Evolutionary conservation across 2,888 invertebrate genomes (phyloP).

Genomic region (Itoplectis maculator): DNA sequence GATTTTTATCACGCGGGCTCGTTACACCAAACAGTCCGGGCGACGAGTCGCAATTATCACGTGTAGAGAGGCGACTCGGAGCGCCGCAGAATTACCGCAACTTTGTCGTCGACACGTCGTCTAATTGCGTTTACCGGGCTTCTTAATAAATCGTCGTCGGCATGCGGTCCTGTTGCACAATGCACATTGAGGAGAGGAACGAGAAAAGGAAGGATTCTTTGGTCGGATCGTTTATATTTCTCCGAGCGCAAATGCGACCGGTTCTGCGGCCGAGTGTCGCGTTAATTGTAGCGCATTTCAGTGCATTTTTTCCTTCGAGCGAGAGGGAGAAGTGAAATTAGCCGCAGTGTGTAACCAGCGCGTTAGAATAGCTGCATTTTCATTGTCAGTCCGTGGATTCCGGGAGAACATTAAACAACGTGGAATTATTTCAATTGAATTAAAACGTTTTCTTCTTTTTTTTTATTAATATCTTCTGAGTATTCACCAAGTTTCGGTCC

Average conservation of each 20-base stretch:
- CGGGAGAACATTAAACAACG: neutral
- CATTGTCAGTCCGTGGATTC: neutral
- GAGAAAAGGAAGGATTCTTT: neutral
- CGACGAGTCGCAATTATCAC: neutral
- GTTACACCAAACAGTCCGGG: neutral
- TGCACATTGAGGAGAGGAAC: neutral
- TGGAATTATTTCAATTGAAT: neutral
- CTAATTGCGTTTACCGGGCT: constrained; percentile 8
- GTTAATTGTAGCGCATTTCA: constrained; percentile 53
- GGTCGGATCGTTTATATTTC: neutral
- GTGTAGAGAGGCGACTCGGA: constrained; percentile 11
- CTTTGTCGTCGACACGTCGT: constrained; percentile 17
- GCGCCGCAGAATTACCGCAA: constrained; percentile 14
- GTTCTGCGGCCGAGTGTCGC: constrained; percentile 47
- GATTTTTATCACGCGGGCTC: neutral
- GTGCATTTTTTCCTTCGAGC: constrained; percentile 35
- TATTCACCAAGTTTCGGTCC: no score
- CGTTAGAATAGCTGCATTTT: neutral
- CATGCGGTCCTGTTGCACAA: neutral
- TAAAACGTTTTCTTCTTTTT: neutral
- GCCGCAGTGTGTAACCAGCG: neutral
- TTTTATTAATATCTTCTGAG: neutral
- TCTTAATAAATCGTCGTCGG: constrained; percentile 35
- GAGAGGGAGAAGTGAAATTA: constrained; percentile 3
- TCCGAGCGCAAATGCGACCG: constrained; percentile 11